phyloP scores from a whole-genome alignment of 1,140 invertebrate genomes.

The Brevipalpus yothersi region DNA sequence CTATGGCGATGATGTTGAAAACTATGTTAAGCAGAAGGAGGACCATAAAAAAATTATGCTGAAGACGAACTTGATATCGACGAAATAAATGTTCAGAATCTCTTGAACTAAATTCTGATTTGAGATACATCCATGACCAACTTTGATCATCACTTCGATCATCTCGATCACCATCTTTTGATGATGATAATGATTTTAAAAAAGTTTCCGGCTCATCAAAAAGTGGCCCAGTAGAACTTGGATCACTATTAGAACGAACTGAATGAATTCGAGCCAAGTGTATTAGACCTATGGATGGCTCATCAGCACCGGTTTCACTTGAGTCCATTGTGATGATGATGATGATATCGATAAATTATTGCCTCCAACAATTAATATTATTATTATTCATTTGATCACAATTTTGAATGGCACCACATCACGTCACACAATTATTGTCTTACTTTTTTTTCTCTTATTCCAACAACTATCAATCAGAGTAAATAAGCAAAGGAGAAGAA shows the following conservation, averaged over 20 bases:
- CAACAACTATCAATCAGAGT: too few relatives aligned
- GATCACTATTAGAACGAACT: background rate
- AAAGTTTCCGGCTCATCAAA: background rate
- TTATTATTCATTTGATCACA: too few relatives aligned
- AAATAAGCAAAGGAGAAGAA: too few relatives aligned
- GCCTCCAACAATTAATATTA: too few relatives aligned
- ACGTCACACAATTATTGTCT: too few relatives aligned
- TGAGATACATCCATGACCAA: slow-evolving; percentile 6
- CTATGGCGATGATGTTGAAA: slow-evolving; percentile 33
- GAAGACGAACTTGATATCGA: slow-evolving; percentile 42
- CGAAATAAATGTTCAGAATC: slow-evolving; percentile 27
- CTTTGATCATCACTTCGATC: background rate
- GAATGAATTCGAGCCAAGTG: background rate
- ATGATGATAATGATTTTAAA: background rate
- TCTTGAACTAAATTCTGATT: slow-evolving; percentile 4
- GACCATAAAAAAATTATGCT: slow-evolving; percentile 45
- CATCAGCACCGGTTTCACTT: background rate
- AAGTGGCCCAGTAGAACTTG: background rate
- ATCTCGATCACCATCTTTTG: background rate
- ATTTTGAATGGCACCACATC: too few relatives aligned
- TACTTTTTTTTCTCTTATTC: too few relatives aligned
- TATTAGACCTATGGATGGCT: background rate
- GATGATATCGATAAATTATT: too few relatives aligned
- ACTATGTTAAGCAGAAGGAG: slow-evolving; percentile 39
- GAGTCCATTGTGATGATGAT: too few relatives aligned